These are phyloP conservation scores for Trachemys scripta DNA, from an alignment of 2,113 vertebrate genomes.

Conservation along the genomic window DNA sequence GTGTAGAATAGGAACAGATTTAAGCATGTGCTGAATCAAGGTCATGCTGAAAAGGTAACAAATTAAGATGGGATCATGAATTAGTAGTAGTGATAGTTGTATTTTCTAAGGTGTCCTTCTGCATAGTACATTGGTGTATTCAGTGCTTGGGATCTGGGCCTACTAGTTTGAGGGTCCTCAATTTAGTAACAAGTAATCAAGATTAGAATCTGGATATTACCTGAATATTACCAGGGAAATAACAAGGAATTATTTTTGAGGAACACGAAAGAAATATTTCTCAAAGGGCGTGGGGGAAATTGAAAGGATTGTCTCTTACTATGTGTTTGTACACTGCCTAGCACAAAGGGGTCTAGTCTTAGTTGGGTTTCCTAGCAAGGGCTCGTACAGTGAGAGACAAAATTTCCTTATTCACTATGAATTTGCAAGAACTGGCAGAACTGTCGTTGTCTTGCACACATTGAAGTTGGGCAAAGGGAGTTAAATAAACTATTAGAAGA, in stretches of 20 bases:
- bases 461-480: neutral
- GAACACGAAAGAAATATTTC: neutral
- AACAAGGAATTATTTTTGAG: neutral
- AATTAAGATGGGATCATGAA: neutral
- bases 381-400: neutral
- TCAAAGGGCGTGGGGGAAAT: neutral
- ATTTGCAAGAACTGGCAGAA: neutral
- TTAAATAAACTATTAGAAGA: neutral
- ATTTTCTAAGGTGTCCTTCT: neutral
- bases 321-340: no score
- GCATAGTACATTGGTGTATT: neutral
- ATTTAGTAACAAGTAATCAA: neutral
- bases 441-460: neutral
- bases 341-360: no score
- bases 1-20: neutral
- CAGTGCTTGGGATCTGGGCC: neutral
- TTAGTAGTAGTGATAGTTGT: neutral
- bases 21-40: neutral
- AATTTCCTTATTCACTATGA: neutral
- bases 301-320: neutral
- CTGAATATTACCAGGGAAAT: neutral
- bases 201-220: neutral
- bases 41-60: neutral
- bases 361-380: no score
- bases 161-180: neutral